Evolutionary conservation across 2,113 vertebrate genomes (phyloP).

Genomic region (Psettodes erumei): DNA sequence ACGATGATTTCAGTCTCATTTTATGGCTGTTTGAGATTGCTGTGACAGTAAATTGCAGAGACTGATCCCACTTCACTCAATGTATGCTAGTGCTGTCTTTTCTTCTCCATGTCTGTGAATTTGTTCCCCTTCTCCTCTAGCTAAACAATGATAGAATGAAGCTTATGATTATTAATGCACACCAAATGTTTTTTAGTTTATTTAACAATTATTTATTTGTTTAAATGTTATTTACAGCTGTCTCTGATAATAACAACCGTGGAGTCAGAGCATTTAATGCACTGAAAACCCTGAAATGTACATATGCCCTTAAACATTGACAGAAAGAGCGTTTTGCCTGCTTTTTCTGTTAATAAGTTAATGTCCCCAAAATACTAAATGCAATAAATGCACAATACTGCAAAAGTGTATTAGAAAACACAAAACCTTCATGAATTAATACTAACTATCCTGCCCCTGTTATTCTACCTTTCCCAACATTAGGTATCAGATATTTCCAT

Average conservation of each 20-base stretch:
- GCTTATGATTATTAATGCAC: slow-evolving; percentile 34
- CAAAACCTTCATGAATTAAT: not conserved
- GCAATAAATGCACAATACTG: slow-evolving; percentile 5
- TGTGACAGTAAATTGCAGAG: slow-evolving; percentile 37
- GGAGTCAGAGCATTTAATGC: slow-evolving; percentile 29
- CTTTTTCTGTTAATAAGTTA: not conserved
- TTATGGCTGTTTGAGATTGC: not conserved
- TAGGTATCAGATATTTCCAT: not conserved
- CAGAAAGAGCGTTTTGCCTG: not conserved
- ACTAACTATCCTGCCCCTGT: not conserved
- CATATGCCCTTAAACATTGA: slow-evolving; percentile 6
- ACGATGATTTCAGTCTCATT: slow-evolving; percentile 17
- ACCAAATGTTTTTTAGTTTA: slow-evolving; percentile 44
- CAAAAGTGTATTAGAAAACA: not conserved
- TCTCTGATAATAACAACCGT: slow-evolving; percentile 35
- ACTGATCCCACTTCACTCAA: slow-evolving; percentile 49
- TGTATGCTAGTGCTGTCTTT: slow-evolving; percentile 51
- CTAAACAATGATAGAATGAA: slow-evolving; percentile 46
- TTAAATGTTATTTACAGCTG: slow-evolving; percentile 47
- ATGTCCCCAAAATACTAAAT: not conserved
- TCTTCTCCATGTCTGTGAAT: slow-evolving; percentile 58
- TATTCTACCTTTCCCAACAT: not conserved
- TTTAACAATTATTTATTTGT: slow-evolving; percentile 69
- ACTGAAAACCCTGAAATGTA: slow-evolving; percentile 56
- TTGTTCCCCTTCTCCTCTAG: slow-evolving; percentile 34